Evolutionary conservation across 1,140 invertebrate species (phyloP).

Genomic region (Ephestia elutella): DNA sequence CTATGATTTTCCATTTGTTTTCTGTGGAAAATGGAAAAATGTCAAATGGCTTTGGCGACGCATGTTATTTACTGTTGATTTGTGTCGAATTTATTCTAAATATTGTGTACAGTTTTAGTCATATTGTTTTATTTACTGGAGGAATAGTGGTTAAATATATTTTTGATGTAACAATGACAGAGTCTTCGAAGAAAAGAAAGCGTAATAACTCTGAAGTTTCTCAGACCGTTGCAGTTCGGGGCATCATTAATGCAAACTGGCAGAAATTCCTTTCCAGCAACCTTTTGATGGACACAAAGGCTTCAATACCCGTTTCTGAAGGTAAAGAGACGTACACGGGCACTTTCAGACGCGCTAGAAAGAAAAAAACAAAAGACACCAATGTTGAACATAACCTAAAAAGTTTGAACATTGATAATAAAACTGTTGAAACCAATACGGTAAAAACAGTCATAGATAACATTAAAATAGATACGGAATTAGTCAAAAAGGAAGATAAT

Average conservation of each 20-base stretch:
- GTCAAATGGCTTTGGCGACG: slow-evolving; percentile 32
- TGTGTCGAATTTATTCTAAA: slow-evolving; percentile 33
- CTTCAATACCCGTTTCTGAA: slow-evolving; percentile 26
- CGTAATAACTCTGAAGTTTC: slow-evolving; percentile 20
- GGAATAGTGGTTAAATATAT: slow-evolving; percentile 29
- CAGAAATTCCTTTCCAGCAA: slow-evolving; percentile 53
- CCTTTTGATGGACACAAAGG: slow-evolving; percentile 44
- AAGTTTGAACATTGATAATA: slow-evolving; percentile 26
- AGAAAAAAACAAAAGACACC: slow-evolving; percentile 35
- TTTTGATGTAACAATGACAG: slow-evolving; percentile 47
- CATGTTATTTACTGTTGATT: slow-evolving; percentile 34
- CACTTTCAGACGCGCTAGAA: slow-evolving; percentile 45
- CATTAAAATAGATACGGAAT: not conserved
- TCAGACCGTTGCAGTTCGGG: slow-evolving; percentile 31
- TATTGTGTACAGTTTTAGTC: slow-evolving; percentile 20
- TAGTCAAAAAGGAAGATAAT: not conserved
- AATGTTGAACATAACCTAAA: slow-evolving; percentile 29
- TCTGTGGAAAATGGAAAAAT: slow-evolving; percentile 18
- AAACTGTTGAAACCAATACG: not conserved
- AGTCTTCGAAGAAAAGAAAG: slow-evolving; percentile 49
- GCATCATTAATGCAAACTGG: slow-evolving; percentile 65
- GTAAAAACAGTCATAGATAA: not conserved
- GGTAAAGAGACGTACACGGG: slow-evolving; percentile 43
- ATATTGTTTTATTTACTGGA: slow-evolving; percentile 23
- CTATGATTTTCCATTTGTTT: no score